Conservation (phyloP, 1,140 invertebrate species). For the Drosophila paulistorum region DNA sequence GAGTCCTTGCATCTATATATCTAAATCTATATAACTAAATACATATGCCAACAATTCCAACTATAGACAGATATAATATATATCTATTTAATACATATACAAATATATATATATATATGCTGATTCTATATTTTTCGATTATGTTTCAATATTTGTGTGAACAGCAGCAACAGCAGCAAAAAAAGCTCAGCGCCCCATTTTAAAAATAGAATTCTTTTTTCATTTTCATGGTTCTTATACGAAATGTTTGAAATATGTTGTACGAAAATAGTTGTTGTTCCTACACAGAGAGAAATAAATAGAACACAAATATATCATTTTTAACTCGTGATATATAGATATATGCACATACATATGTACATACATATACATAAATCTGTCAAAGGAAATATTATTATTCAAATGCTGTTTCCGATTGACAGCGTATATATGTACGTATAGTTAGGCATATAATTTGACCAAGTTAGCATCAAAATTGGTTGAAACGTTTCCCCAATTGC, state of each 20-base stretch:
- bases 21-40: constrained; percentile 13
- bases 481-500: background rate
- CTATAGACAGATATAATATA: constrained; percentile 17
- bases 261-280: constrained; percentile 70
- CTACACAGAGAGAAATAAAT: constrained; percentile 47
- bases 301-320: constrained; percentile 36
- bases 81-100: constrained; percentile 23
- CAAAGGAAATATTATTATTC: background rate
- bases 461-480: too few species aligned
- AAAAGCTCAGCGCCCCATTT: constrained; percentile 68
- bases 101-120: constrained; percentile 28
- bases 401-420: too few species aligned
- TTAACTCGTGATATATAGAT: background rate
- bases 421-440: too few species aligned
- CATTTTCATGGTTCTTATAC: constrained; percentile 74
- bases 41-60: constrained; percentile 6
- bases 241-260: constrained; percentile 77
- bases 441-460: too few species aligned
- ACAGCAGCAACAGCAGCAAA: constrained; percentile 20
- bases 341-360: too few species aligned
- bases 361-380: too few species aligned
- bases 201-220: constrained; percentile 74
- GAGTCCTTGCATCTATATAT: constrained; percentile 77
- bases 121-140: constrained; percentile 70
- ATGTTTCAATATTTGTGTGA: constrained; percentile 77